Evolutionary conservation across 1,140 invertebrate species (phyloP).

Genomic region (Bombus haemorrhoidalis): DNA sequence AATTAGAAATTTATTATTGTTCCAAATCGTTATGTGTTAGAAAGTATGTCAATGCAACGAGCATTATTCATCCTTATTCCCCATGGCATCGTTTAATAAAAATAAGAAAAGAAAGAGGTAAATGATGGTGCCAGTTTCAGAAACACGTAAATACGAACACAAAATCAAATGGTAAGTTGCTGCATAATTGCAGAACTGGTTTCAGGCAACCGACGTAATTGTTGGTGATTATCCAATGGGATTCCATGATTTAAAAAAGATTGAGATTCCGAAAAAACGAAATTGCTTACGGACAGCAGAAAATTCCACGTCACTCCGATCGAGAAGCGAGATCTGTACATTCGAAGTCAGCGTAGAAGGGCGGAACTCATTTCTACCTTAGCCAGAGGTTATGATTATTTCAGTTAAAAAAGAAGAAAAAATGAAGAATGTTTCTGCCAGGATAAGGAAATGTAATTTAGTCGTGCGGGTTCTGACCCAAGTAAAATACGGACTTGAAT

Average conservation of each 20-base stretch:
- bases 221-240: not conserved
- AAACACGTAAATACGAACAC: not conserved
- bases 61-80: too few species aligned
- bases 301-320: not conserved
- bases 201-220: not conserved
- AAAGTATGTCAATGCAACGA: too few species aligned
- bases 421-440: too few species aligned
- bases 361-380: slow-evolving; percentile 18
- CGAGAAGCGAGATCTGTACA: not conserved
- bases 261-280: not conserved
- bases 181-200: not conserved
- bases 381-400: not conserved
- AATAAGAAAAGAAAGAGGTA: not conserved
- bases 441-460: slow-evolving; percentile 18
- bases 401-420: not conserved
- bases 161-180: not conserved
- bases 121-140: not conserved
- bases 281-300: not conserved
- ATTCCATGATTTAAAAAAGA: not conserved
- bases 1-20: too few species aligned
- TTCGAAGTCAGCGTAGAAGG: not conserved
- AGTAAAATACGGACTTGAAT: not conserved
- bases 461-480: too few species aligned
- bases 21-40: too few species aligned
- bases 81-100: not conserved